These are phyloP conservation scores for Chloromyia formosa DNA, from an alignment of 2,888 invertebrate species.

Conservation along the genomic window DNA sequence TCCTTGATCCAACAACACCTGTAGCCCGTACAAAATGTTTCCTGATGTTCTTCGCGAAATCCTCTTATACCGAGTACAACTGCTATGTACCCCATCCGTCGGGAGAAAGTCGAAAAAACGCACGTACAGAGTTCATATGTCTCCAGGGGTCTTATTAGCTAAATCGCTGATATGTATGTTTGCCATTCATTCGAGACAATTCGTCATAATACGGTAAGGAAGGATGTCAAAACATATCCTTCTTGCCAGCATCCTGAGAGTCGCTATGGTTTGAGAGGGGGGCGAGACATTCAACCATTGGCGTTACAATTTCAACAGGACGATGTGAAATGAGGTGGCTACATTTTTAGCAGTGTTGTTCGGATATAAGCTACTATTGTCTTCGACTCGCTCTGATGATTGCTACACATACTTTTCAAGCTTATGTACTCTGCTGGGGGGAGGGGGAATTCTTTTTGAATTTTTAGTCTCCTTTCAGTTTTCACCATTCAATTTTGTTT, in stretches of 20 bases:
- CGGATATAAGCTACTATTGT: neutral
- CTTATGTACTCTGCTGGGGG: neutral
- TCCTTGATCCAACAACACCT: too few species aligned
- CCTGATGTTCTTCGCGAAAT: too few species aligned
- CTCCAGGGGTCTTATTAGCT: constrained; percentile 12
- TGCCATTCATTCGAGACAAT: constrained; percentile 5
- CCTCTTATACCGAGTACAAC: too few species aligned
- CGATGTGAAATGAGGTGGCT: neutral
- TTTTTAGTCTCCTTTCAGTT: neutral
- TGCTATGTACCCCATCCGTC: too few species aligned
- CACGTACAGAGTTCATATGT: neutral
- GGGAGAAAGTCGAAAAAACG: too few species aligned
- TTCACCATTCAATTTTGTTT: neutral
- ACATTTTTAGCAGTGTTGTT: neutral
- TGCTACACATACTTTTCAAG: neutral
- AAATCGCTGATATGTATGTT: constrained; percentile 29
- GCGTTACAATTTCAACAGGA: neutral
- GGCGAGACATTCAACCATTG: neutral
- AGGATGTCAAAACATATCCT: constrained; percentile 4
- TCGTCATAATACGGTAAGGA: constrained; percentile 20
- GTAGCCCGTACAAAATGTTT: too few species aligned
- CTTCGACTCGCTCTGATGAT: neutral
- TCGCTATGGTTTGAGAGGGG: too few species aligned
- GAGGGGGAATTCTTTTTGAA: too few species aligned
- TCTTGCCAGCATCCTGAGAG: neutral